Base-by-base conservation (phyloP, 37 sponge, comb jelly and placozoan species). In the Corticium candelabrum region DNA sequence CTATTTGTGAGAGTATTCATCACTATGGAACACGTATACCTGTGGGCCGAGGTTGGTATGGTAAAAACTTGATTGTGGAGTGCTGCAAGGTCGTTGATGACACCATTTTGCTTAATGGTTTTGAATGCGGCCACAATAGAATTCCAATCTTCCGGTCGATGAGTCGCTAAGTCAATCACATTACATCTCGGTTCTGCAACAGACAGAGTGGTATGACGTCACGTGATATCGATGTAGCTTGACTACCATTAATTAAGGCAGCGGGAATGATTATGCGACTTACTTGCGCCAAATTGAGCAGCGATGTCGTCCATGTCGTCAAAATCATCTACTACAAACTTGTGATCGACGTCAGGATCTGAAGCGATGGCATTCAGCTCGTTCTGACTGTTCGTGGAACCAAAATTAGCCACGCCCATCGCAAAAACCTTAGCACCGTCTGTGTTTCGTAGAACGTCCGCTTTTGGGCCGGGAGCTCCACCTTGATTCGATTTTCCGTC, bases 401-500 rank as follows among this genome's bases (percentile, higher is more conserved):
- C 15, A 50, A 50, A 50, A 50, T 50, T 50, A 11, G 62, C 62
- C 62, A 50, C 62, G 11, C 62, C 62, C 62, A 50, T 50, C 15
- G 62, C 62, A 50, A 50, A 50, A 50, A 50, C 62, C 21, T 11
- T 50, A 27, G 62, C 62, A 11, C 21, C 21, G 62, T 50, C 62
- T 21, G 62, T 50, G 11, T 21, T 21, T 21, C 21, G 11, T 21
- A 50, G 21, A 11, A 50, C 62, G 62, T 50, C 62, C 11, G 62
- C 62, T 27, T 11, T 21, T 21, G 62, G 62, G 15, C 21, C 21
- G 62, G 62, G 62, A 50, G 11, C 21, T 50, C 62, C 62, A 21
- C 62, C 62, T 21, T 50, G 62, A 4, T 75, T 75, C 31, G 76
- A 75, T 38, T 38, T 39, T 32, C 76, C 76, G 38, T 75, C 76